Evolutionary conservation across 2,888 invertebrate species (phyloP), one percentile per base, ranked within the genome.

Genomic region (Metellina segmentata): DNA sequence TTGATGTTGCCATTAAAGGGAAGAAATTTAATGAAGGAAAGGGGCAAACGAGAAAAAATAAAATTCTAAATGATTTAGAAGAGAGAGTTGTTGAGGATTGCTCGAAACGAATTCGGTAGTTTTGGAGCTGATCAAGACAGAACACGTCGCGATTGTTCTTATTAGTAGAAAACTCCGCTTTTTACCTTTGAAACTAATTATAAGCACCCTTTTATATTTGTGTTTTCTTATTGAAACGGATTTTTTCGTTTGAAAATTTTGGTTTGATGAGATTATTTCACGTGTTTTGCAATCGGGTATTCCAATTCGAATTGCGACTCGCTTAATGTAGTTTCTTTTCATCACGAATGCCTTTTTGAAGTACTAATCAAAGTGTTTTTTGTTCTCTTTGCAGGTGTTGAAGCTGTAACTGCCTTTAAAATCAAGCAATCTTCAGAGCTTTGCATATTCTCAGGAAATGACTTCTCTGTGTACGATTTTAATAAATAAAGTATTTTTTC

Each of bases 1-100:
- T 91, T 91, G 91, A 91, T 88, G 91, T 91, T 88, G 91, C 91
- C 91, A 91, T 87, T 91, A 91, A 91, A 87, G 91, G 71, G 87
- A 34, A 91, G 86, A 91, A 91, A 91, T 91, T 91, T 91, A 91
- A 91, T 91, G 91, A 91, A 87, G 52, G 82, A 82, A 78, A 71
- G 72, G 79, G 16, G 49, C 78, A 83, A 74, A 85, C 71, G 69
- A 79, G 77, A 79, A 16, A 91, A 86, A 86, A 74, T 61, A 69
- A 61, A 19, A 78, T 78, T 87, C 72, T 91, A 91, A 91, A 78
- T 91, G 91, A 91, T 91, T 91, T 74, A 61, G 34, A 85, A 61
- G 8, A 49, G 79, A 9, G 61, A 8, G 61, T 61, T 61, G 61
- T 61, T 75, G 48, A 74, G 79, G 85, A 90, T 82, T 69, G 69